Evolutionary conservation across 2,797 vertebrate species (phyloP), one percentile per base, ranked within the genome.

Genomic region (Centroberyx gerrardi): DNA sequence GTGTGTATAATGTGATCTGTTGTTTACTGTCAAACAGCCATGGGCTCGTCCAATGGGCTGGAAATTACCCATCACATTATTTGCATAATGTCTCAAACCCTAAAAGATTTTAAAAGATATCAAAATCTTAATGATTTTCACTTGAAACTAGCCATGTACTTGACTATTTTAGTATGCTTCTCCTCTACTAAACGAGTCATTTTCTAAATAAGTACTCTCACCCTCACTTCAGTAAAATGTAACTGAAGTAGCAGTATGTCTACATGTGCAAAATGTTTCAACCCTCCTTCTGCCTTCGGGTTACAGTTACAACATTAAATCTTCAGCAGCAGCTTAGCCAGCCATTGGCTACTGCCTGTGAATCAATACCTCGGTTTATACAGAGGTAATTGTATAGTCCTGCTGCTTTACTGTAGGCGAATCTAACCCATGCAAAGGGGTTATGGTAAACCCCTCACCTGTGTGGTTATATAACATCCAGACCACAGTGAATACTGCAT

Each of bases 281-380:
- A 51, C 48, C 2, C 15, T n/a, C 48, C 8, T 51, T 51, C n/a
- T 9, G 18, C 8, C 48, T n/a, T 51, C 2, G 7, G 10, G 15
- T n/a, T 49, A n/a, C 15, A 49, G 46, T 8, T n/a, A 56, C 62
- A 64, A 36, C 67, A 83, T 87, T 77, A 80, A 76, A 80, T 74
- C 53, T 79, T 82, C 42, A 89, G 62, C 3, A 68, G 71, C 54
- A 58, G 74, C 80, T 78, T 72, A 60, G 58, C 69, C 70, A 31
- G 66, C 15, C 36, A 49, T 54, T 66, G 73, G 49, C 49, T 67
- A 68, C 61, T 65, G 52, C 55, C 54, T 81, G 62, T 58, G 68
- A 75, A 71, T 65, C 60, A 33, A 67, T 13, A 72, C 44, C 9
- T 27, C 17, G 1, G 12, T 22, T 8, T 68, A 46, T 61, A 74